phyloP scores from a whole-genome alignment of 2,888 invertebrate species.

The Therioaphis trifolii region DNA sequence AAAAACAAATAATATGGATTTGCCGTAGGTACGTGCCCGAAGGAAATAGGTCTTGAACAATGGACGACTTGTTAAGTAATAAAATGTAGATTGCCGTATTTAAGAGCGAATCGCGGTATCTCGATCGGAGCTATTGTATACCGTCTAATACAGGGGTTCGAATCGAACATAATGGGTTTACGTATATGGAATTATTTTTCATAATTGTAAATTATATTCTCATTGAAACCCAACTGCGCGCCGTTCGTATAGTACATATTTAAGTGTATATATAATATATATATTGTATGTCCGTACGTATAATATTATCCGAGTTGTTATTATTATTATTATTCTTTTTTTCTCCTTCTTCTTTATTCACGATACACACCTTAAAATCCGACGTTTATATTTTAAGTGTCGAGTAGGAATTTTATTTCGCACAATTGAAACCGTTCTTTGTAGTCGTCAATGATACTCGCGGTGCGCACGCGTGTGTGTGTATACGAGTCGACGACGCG shows the following conservation, averaged over 20 bases:
- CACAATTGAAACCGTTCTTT: too few relatives aligned
- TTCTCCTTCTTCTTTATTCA: neutral
- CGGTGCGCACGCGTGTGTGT: too few relatives aligned
- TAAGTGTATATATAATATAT: too few relatives aligned
- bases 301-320: neutral
- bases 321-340: too few relatives aligned
- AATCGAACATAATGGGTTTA: constrained; percentile 12
- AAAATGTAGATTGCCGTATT: constrained; percentile 52
- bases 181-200: constrained; percentile 36
- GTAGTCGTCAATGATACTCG: too few relatives aligned
- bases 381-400: too few relatives aligned
- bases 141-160: neutral
- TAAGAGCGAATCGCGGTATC: constrained; percentile 44
- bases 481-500: too few relatives aligned
- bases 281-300: too few relatives aligned
- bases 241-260: too few relatives aligned
- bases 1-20: constrained; percentile 31
- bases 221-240: constrained; percentile 4
- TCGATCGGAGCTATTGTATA: constrained; percentile 32
- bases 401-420: too few relatives aligned
- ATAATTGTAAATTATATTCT: constrained; percentile 1
- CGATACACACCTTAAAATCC: neutral
- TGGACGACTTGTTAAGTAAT: constrained; percentile 51
- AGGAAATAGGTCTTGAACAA: constrained; percentile 47
- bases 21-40: constrained; percentile 23